A percentile compares a stretch with the other conserved stretches of the same genome.
phyloP scores from a whole-genome alignment of 1,140 invertebrate genomes.

The Aphelenchoides fujianensis region DNA sequence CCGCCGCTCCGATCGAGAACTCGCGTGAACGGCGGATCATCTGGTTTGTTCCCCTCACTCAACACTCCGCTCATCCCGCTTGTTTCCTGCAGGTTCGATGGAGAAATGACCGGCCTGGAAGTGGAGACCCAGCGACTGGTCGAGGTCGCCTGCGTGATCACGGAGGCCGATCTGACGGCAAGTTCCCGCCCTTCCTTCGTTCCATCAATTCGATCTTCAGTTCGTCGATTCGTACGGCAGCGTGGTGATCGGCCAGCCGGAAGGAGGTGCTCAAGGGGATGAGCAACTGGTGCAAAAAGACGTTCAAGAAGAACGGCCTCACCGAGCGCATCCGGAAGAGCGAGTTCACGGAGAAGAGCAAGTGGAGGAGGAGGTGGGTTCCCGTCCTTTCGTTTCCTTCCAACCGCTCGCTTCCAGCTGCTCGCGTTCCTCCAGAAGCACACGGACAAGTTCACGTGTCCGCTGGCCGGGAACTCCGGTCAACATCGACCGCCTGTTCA shows the following conservation, averaged over 20 bases:
- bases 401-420: constrained; percentile 63
- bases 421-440: constrained; percentile 73
- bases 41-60: too few species aligned
- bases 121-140: constrained; percentile 20
- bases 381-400: background rate
- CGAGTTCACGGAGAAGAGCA: constrained; percentile 71
- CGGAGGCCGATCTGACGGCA: constrained; percentile 29
- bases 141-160: constrained; percentile 30
- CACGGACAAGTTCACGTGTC: constrained; percentile 68
- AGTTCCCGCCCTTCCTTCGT: background rate
- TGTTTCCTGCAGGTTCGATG: too few species aligned
- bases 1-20: background rate
- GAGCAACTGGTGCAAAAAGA: constrained; percentile 37
- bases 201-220: constrained; percentile 8
- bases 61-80: too few species aligned
- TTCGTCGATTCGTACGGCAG: constrained; percentile 10
- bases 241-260: constrained; percentile 25
- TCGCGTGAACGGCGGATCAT: background rate
- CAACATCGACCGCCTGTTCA: constrained; percentile 77
- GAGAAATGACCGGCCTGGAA: constrained; percentile 16
- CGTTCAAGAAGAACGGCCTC: constrained; percentile 37
- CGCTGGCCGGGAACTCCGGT: constrained; percentile 65
- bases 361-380: background rate
- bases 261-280: constrained; percentile 24
- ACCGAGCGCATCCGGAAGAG: constrained; percentile 66